Conservation (phyloP, 2,797 vertebrate species). For the Otolemur crassicaudatus region DNA sequence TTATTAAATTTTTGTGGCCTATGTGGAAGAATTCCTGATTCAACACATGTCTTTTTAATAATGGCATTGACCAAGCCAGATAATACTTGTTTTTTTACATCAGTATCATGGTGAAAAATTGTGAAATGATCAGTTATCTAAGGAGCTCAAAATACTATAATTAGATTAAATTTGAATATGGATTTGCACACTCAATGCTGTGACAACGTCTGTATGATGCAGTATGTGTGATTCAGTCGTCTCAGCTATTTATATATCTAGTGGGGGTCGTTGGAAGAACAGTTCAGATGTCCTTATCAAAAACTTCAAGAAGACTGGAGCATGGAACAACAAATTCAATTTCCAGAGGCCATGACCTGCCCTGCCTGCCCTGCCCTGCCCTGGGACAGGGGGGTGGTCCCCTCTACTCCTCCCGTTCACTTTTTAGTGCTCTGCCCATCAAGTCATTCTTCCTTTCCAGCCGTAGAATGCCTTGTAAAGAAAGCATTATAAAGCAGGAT, state of each 20-base stretch:
- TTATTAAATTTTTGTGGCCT: neutral
- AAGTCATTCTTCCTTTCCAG: neutral
- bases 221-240: neutral
- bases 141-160: neutral
- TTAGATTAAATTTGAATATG: neutral
- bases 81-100: conserved; percentile 41
- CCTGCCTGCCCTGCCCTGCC: neutral
- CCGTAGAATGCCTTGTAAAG: conserved; percentile 35
- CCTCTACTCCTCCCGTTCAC: neutral
- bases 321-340: neutral
- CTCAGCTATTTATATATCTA: neutral
- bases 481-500: conserved; percentile 53
- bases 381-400: neutral
- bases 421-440: neutral
- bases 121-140: neutral
- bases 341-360: neutral
- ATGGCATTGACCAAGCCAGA: neutral
- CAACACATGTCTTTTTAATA: conserved; percentile 31
- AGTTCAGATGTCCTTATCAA: neutral
- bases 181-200: neutral
- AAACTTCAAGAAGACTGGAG: neutral
- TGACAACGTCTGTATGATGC: neutral
- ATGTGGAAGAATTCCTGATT: conserved; percentile 21
- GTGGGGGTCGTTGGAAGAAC: neutral
- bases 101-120: conserved; percentile 15